phyloP scores from a whole-genome alignment of 2,797 vertebrate species.

The Paramormyrops hopkinsi region DNA sequence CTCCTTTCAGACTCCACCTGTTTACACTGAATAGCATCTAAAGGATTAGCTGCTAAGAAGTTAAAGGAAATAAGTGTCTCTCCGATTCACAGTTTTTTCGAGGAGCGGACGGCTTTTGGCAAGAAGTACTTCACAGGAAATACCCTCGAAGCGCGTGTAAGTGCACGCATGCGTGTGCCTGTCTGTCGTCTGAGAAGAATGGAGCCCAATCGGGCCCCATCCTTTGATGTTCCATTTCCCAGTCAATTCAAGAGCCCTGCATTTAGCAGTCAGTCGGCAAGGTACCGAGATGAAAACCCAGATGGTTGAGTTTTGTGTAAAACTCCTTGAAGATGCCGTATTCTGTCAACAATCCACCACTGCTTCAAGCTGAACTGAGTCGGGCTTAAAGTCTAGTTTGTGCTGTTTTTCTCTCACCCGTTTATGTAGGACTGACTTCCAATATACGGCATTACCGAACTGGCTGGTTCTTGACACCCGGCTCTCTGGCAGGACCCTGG shows the following conservation, averaged over 20 bases:
- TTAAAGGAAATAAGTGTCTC: neutral
- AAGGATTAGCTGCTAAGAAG: neutral
- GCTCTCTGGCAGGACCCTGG: neutral
- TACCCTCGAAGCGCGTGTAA: neutral
- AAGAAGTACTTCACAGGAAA: conserved; percentile 6
- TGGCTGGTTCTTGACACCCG: neutral
- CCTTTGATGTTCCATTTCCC: conserved; percentile 11
- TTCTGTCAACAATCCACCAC: neutral
- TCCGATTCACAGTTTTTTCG: neutral
- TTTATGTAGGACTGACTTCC: neutral
- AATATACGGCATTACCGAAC: neutral
- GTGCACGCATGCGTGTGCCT: neutral
- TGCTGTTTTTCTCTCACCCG: neutral
- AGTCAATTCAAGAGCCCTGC: neutral
- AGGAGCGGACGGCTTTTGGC: neutral
- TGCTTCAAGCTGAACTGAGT: neutral
- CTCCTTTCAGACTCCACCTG: neutral
- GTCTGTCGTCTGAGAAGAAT: neutral
- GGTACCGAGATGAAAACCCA: conserved; percentile 1
- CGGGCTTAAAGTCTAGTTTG: neutral
- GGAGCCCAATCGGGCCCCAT: neutral
- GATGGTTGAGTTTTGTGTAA: neutral
- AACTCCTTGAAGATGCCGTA: neutral
- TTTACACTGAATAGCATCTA: neutral
- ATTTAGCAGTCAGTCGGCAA: neutral